Evolutionary conservation across 1,140 invertebrate species (phyloP).

Genomic region (Ostrea denselamellosa): DNA sequence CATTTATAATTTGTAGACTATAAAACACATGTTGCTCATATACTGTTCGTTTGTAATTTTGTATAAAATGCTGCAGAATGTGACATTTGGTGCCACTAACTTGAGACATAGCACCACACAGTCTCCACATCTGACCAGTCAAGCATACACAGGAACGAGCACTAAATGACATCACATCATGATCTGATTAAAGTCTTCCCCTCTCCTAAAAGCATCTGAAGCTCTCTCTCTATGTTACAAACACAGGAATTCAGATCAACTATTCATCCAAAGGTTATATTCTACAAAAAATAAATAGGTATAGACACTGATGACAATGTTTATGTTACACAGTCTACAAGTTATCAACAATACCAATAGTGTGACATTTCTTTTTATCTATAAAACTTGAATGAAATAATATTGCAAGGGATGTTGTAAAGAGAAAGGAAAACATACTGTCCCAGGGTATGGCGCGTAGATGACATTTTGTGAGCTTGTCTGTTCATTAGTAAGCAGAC

Average conservation of each 20-base stretch:
- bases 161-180: not conserved
- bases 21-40: too few species aligned
- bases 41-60: not conserved
- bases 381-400: too few species aligned
- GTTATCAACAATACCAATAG: too few species aligned
- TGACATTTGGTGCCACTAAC: not conserved
- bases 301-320: too few species aligned
- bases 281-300: not conserved
- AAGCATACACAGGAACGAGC: not conserved
- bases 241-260: not conserved
- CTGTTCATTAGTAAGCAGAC: not conserved
- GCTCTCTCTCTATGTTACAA: not conserved
- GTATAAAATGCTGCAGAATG: not conserved
- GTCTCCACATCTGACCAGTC: not conserved
- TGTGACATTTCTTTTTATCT: too few species aligned
- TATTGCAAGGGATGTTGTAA: too few species aligned
- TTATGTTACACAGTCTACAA: not conserved
- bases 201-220: not conserved
- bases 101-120: slow-evolving; percentile 5
- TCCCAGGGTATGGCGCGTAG: not conserved
- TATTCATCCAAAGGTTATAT: not conserved
- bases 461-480: not conserved
- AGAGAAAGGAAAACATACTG: not conserved
- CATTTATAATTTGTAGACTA: too few species aligned
- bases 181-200: not conserved